These are phyloP conservation scores for Bucorvus abyssinicus DNA, from an alignment of 2,797 vertebrate genomes.

Conservation along the genomic window DNA sequence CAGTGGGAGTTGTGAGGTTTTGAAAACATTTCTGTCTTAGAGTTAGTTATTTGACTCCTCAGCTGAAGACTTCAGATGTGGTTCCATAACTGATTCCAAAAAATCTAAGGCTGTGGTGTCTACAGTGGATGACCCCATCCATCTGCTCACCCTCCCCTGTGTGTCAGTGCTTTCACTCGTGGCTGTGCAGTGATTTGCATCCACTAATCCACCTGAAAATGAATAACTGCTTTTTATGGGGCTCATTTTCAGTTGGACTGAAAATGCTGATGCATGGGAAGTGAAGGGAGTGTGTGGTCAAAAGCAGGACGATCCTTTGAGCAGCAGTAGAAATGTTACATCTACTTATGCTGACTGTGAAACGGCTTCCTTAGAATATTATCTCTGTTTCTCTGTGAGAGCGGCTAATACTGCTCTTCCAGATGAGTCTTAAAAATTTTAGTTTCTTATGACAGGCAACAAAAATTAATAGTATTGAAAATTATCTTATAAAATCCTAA, in stretches of 20 bases:
- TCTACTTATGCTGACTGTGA: neutral
- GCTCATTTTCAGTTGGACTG: neutral
- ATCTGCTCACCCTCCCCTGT: neutral
- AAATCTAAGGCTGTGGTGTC: neutral
- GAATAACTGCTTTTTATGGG: neutral
- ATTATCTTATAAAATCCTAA: neutral
- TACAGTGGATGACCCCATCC: neutral
- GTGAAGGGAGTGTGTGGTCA: neutral
- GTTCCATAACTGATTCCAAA: neutral
- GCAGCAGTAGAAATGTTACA: neutral
- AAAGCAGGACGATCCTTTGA: neutral
- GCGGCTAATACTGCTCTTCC: neutral
- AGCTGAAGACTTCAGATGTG: neutral
- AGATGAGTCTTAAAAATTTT: neutral
- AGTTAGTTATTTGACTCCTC: neutral
- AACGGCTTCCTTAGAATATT: neutral
- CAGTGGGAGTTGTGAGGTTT: neutral
- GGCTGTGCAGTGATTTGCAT: fast-evolving
- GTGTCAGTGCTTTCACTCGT: neutral
- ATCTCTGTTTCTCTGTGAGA: neutral
- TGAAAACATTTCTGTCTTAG: neutral
- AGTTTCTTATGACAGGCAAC: neutral
- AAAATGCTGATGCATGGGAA: neutral
- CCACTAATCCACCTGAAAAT: neutral
- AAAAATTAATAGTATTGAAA: neutral